Evolutionary conservation across 2,888 invertebrate species (phyloP).

Genomic region (Taenaris catops): DNA sequence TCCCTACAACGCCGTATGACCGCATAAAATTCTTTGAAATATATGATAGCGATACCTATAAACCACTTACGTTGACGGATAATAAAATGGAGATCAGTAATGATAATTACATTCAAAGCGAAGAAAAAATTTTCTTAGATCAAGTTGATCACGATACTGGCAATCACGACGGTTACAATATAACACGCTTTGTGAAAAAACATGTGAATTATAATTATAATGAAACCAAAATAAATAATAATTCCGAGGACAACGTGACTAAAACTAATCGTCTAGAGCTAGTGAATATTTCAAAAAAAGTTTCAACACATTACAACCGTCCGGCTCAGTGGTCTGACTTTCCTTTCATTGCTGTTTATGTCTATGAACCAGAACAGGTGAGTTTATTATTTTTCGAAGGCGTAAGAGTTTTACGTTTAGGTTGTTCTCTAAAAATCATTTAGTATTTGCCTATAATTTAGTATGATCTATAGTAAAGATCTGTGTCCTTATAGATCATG

Average conservation of each 20-base stretch:
- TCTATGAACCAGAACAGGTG: conserved; percentile 60
- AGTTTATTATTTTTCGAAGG: no score
- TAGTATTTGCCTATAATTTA: no score
- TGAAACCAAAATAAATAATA: conserved; percentile 7
- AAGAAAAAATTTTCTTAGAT: conserved; percentile 32
- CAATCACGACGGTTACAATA: conserved; percentile 29
- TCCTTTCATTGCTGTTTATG: conserved; percentile 55
- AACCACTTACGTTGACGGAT: conserved; percentile 1
- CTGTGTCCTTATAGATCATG: no score
- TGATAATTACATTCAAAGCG: conserved; percentile 2
- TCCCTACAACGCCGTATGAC: conserved; percentile 35
- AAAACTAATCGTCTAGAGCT: background rate
- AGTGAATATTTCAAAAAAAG: background rate
- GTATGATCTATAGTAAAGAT: no score
- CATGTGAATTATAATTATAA: conserved; percentile 25
- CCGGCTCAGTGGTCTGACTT: conserved; percentile 44
- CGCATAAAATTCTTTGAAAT: conserved; percentile 65
- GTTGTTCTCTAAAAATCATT: no score
- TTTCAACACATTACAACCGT: conserved; percentile 15
- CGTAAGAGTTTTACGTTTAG: no score
- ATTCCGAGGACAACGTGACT: background rate
- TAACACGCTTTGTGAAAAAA: conserved; percentile 39
- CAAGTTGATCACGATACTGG: conserved; percentile 31
- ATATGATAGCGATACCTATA: conserved; percentile 48
- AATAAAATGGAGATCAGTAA: conserved; percentile 3